Evolutionary conservation across 2,113 vertebrate species (phyloP).

Genomic region (Syrrhaptes paradoxus): DNA sequence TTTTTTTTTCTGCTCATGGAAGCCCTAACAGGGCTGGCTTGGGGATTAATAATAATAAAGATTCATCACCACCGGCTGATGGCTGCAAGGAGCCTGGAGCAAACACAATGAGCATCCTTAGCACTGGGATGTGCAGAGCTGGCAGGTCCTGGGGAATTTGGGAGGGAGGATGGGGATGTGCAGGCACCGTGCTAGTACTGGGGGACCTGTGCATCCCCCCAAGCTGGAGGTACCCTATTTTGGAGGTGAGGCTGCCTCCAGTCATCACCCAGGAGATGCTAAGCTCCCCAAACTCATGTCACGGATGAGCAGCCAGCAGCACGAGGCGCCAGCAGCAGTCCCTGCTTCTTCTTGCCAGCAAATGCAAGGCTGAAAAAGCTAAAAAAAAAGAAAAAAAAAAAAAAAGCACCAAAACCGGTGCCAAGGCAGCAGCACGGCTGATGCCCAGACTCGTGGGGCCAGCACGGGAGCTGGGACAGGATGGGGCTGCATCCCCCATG

Average conservation of each 20-base stretch:
- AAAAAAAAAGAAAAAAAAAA: background rate
- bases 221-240: background rate
- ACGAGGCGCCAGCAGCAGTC: rapidly evolving
- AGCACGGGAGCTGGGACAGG: rapidly evolving
- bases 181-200: rapidly evolving
- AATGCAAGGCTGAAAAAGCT: background rate
- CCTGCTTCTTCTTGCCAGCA: background rate
- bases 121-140: background rate
- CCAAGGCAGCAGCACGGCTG: background rate
- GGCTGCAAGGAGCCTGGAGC: too few relatives aligned
- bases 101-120: background rate
- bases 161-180: background rate
- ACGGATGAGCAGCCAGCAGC: background rate
- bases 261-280: rapidly evolving
- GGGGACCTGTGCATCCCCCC: background rate
- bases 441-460: background rate
- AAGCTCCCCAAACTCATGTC: background rate
- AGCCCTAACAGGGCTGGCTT: background rate
- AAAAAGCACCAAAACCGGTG: background rate
- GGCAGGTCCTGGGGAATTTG: background rate
- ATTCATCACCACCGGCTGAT: rapidly evolving
- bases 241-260: rapidly evolving
- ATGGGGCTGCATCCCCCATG: background rate
- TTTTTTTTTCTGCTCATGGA: background rate
- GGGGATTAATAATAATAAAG: background rate